Evolutionary conservation across 2,113 vertebrate species (phyloP).

Genomic region (Anthoscopus minutus): DNA sequence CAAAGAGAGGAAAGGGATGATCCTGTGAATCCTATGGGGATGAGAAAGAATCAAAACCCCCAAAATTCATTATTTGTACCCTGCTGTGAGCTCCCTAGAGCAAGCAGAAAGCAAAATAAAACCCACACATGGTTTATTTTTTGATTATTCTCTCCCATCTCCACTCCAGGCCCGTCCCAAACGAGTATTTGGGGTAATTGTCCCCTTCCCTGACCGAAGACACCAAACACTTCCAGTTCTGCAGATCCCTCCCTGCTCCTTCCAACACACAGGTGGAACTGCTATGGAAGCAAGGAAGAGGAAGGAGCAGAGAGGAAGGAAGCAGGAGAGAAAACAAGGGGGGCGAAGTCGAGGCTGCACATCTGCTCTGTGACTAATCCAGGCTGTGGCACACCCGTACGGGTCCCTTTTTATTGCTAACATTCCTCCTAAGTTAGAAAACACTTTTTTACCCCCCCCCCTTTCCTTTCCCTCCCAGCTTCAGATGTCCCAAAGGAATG

Average conservation of each 20-base stretch:
- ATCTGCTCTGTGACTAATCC: background rate
- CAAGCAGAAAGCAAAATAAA: background rate
- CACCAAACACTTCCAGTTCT: background rate
- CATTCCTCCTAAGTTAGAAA: background rate
- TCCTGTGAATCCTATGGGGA: background rate
- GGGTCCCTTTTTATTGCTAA: background rate
- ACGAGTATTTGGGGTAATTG: no score
- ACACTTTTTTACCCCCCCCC: background rate
- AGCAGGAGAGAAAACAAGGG: background rate
- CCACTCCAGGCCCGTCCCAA: fast-evolving
- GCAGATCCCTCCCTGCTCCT: background rate
- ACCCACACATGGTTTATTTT: background rate
- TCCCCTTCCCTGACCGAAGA: background rate
- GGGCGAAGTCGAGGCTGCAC: background rate
- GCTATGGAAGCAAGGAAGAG: background rate
- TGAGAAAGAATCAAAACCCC: background rate
- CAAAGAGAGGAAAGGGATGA: background rate
- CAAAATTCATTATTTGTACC: background rate
- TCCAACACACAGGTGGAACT: background rate
- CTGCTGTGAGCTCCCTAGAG: background rate
- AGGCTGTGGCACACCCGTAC: background rate
- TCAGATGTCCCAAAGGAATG: constrained; percentile 39
- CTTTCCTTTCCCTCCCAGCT: background rate
- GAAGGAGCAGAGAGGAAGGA: background rate
- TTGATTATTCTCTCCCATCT: fast-evolving